Base-by-base conservation (phyloP, 2,888 invertebrate genomes). In the Noctua pronuba region DNA sequence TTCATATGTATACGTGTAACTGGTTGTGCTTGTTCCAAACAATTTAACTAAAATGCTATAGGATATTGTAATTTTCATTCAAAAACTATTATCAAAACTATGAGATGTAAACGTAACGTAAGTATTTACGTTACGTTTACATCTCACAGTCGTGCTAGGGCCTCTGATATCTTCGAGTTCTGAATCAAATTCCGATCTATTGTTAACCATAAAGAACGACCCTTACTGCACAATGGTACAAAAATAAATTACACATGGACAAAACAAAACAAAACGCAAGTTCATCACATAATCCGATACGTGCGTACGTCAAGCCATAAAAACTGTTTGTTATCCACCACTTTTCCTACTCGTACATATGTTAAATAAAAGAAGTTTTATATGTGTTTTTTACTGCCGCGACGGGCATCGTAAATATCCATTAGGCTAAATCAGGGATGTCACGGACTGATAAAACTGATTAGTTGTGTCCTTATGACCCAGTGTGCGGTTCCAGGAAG, bases 321-420 rank as follows among this genome's bases (percentile, higher is more conserved):
- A 88, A 83, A 49, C 41, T 83, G 83, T 88, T 87, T 86, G 83
- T 82, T 84, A 71, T 84, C 69, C 38, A 71, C 79, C 73, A 62
- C 79, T 49, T 81, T 67, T 77, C 69, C 16, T 75, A 83, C 77
- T 77, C 69, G 38, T 75, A 86, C 82, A 77, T 82, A 75, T 88
- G 89, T 83, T 88, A 78, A 82, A 89, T 86, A 86, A 88, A 88
- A 81, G 73, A 82, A 88, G 85, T 88, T 88, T 88, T 89, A 83
- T 86, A 86, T 75, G 72, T 44, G 60, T 52, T 70, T 86, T 89
- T 88, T 88, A 88, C 81, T 88, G 82, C 82, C 66, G 80, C 81
- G 79, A 65, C 81, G 77, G 83, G 67, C 58, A 69, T 80, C 86
- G 85, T 88, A 86, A 88, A 88, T 88, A 88, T 84, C 82, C 85